phyloP scores from a whole-genome alignment of 2,797 vertebrate species.

The Micropoecilia bifurca region DNA sequence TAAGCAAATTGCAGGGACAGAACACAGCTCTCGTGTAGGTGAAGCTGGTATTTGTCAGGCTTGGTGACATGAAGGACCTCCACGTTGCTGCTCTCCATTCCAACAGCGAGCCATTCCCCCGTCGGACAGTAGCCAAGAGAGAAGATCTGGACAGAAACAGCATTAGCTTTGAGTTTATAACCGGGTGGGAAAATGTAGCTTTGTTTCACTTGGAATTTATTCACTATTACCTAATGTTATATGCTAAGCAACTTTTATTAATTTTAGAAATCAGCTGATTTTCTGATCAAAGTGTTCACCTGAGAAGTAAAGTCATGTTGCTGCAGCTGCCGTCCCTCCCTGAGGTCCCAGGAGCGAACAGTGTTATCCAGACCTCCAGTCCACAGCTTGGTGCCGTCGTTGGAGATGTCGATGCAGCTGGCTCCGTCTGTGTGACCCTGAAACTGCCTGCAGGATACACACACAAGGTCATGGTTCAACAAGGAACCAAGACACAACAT shows the following conservation, averaged over 20 bases:
- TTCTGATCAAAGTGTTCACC: slow-evolving; percentile 72
- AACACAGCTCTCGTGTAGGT: slow-evolving; percentile 96
- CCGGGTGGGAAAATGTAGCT: neutral
- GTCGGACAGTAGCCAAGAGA: slow-evolving; percentile 96
- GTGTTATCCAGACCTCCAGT: slow-evolving; percentile 98
- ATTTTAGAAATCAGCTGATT: neutral
- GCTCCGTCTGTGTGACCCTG: slow-evolving; percentile 98
- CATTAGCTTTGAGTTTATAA: neutral
- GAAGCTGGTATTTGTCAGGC: slow-evolving; percentile 97
- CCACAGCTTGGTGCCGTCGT: slow-evolving; percentile 98
- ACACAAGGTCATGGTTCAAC: slow-evolving; percentile 37
- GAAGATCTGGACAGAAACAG: slow-evolving; percentile 85
- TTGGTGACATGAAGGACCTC: slow-evolving; percentile 96
- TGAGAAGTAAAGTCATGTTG: slow-evolving; percentile 99
- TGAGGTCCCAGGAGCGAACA: slow-evolving; percentile 96
- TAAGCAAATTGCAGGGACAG: slow-evolving; percentile 97
- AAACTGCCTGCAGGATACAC: slow-evolving; percentile 87
- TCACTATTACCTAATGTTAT: neutral
- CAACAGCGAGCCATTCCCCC: slow-evolving; percentile 95
- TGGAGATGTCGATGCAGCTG: slow-evolving; percentile 99
- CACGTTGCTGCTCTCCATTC: slow-evolving; percentile 98
- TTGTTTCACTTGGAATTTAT: neutral
- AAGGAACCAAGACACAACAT: slow-evolving; percentile 23
- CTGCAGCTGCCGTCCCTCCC: slow-evolving; percentile 96
- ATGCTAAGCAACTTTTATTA: neutral